Base-by-base conservation (phyloP, 2,113 vertebrate genomes). In the Antechinus flavipes region DNA sequence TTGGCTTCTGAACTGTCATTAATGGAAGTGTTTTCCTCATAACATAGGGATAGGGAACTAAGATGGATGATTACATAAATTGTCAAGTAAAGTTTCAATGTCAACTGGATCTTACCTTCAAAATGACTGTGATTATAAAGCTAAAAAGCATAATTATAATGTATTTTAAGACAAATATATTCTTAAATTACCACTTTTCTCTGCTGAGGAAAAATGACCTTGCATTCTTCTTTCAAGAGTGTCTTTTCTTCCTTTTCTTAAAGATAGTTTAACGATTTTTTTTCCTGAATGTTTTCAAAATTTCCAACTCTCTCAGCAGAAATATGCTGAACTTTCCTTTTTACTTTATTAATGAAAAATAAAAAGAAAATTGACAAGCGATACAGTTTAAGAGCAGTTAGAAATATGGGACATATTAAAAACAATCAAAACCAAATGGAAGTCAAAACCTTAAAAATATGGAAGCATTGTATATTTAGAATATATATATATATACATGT, bases 161-260 rank as follows among this genome's bases (percentile, higher is more conserved):
- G 24, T 27, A 50, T 49, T 52, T 96, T 94, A 54, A 89, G 9
- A 54, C 11, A 91, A 25, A 30, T 7, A 47, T 58, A 91, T 90
- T 11, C 93, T 95, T 92, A 84, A 95, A 94, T 61, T 50, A 35
- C 3, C 0, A 19, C 9, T 89, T 42, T 90, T 93, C 9, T 89
- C 24, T 16, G 0, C 90, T 91, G 91, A 52, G 52, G 90, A 0
- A 25, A 93, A 30, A 90, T 84, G 19, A 35, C n/a, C 42, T 96
- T 95, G 2, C 2, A 46, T 90, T 9, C 19, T 96, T 12, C 8
- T 11, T 94, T 30, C 19, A 12, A 0, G 22, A 26, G 23, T 26
- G 35, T 93, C 90, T 53, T 96, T 97, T 42, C 55, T 14, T 92
- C 16, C 35, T 95, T 97, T 90, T 9, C 93, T 6, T 95, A 12